Base-by-base conservation (phyloP, 2,888 invertebrate genomes). In the Phyto melanocephala region DNA sequence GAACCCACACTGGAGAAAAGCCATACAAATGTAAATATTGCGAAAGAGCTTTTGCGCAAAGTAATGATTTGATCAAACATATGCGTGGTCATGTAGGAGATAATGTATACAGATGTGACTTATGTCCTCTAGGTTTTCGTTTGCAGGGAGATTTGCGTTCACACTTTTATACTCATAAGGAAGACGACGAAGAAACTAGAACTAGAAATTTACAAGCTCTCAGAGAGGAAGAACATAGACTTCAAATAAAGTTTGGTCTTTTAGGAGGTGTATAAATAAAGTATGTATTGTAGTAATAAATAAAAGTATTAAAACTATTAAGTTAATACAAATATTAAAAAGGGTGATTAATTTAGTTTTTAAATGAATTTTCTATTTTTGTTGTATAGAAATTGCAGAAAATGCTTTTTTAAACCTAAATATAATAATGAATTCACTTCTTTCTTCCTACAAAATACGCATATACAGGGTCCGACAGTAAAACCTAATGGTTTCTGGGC, bases 1-100 rank as follows among this genome's bases (percentile, higher is more conserved):
- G 93, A 54, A 93, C 92, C n/a, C 93, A 93, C 87, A 93, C 93
- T 0, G 93, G 93, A n/a, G 88, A 88, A 67, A 86, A 86, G 15
- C 86, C 86, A 8, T 86, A 86, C 70, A 86, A 85, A 65, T 86
- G 86, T 56, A 85, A 85, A 80, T 86, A 86, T 47, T 86, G 86
- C 13, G 84, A 81, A 54, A 81, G 86, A 15, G 85, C 86, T 15
- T 86, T 86, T 78, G 85, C 85, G 1, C 86, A 86, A 87, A 89
- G 84, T 85, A 86, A 86, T 62, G 86, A 86, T 33, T 75, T 85
- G 28, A 79, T 85, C 7, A 86, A 86, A 76, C 93, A 93, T 85
- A 91, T 91, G 76, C 88, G 93, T 0, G 88, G 90, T 10, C 93
- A 93, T 85, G 86, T 93, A 22, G 93, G 93, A 1, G 92, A 92